A percentile compares a stretch with the other conserved stretches of the same genome.
phyloP scores from a whole-genome alignment of 1,140 invertebrate species.

The Thaumatotibia leucotreta region DNA sequence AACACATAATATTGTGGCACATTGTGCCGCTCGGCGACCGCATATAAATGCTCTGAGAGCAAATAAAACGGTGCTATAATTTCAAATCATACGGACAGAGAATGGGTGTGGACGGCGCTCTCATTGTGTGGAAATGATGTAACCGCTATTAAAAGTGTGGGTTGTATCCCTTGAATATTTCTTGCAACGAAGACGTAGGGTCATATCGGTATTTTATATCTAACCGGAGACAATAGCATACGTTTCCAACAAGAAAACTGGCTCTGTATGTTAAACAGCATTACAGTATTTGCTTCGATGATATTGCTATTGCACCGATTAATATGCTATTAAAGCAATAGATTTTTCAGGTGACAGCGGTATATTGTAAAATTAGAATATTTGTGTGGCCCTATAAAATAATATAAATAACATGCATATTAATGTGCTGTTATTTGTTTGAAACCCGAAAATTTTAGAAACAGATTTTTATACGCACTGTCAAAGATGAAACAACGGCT shows the following conservation, averaged over 20 bases:
- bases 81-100: constrained; percentile 76
- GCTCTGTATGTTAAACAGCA: constrained; percentile 57
- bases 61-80: constrained; percentile 76
- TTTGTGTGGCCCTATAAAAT: constrained; percentile 4
- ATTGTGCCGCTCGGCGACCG: constrained; percentile 63
- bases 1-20: constrained; percentile 67
- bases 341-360: not conserved
- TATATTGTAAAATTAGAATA: not conserved
- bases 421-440: not conserved
- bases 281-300: constrained; percentile 41
- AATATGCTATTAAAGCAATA: constrained; percentile 28
- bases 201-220: constrained; percentile 76
- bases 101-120: constrained; percentile 74
- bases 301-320: constrained; percentile 24
- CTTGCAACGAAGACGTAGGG: constrained; percentile 71
- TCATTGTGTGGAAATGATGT: constrained; percentile 77
- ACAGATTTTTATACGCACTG: constrained; percentile 39
- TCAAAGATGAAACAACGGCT: constrained; percentile 46
- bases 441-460: constrained; percentile 2
- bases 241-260: constrained; percentile 67
- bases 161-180: constrained; percentile 74
- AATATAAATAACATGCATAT: constrained; percentile 4
- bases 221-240: constrained; percentile 69
- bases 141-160: constrained; percentile 76
- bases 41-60: constrained; percentile 72